phyloP scores from a whole-genome alignment of 2,797 vertebrate genomes.

The Poecilia gillii region DNA sequence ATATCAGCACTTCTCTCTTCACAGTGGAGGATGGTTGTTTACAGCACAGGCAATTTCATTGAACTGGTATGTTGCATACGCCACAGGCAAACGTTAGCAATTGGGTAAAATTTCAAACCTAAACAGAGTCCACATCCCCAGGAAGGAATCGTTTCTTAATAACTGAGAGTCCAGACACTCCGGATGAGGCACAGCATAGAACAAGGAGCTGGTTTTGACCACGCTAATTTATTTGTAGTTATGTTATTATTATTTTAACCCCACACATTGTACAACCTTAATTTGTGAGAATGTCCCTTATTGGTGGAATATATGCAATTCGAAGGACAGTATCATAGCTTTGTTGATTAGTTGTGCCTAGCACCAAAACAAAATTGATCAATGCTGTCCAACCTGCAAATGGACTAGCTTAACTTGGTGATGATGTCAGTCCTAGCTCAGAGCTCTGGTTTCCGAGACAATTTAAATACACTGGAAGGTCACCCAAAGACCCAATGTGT shows the following conservation, averaged over 20 bases:
- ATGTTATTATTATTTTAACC: background rate
- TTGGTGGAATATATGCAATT: background rate
- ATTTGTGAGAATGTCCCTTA: background rate
- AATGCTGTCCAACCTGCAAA: background rate
- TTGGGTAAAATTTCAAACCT: background rate
- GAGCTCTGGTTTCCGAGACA: background rate
- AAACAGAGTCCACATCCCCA: background rate
- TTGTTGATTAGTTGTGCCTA: background rate
- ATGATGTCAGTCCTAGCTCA: background rate
- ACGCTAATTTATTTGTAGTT: background rate
- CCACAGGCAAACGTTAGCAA: background rate
- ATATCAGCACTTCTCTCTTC: background rate
- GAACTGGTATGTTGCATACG: background rate
- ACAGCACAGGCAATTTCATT: background rate
- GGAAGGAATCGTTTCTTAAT: background rate
- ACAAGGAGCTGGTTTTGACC: background rate
- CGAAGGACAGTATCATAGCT: background rate
- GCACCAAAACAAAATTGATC: background rate
- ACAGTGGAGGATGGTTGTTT: background rate
- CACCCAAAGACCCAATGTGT: background rate
- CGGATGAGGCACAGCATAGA: background rate
- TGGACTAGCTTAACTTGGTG: background rate
- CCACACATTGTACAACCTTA: background rate
- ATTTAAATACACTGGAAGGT: background rate
- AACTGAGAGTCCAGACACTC: background rate